Evolutionary conservation across 2,888 invertebrate genomes (phyloP), one percentile per base, ranked within the genome.

Genomic region (Cheilosia soror): DNA sequence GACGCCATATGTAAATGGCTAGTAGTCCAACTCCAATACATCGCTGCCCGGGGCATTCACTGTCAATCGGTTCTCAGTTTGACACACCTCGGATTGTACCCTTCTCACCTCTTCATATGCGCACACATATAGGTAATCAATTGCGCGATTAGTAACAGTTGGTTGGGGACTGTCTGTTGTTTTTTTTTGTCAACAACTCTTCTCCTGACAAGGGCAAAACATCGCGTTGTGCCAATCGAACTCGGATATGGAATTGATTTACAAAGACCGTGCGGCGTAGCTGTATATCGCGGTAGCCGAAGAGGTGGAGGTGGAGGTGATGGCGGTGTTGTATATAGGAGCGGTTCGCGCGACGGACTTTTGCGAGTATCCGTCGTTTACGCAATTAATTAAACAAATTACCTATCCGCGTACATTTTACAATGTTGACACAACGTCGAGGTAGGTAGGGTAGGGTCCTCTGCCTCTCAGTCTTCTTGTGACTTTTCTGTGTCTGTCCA

Each of bases 351-450:
- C 55, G 53, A 55, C 60, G 73, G 66, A 57, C 80, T 75, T 60
- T 37, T 51, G 66, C 69, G 37, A 75, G 53, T 49, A 63, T 73
- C 72, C 79, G 62, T 88, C 86, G 85, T 81, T 88, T 88, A 88
- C 88, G 88, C 88, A 88, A 88, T 88, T 88, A 88, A 88, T 88
- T 88, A 88, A 88, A 87, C 88, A 88, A 88, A 88, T 88, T 88
- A 88, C 87, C 88, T 53, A 78, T 77, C 75, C 49, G 60, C 71
- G 44, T 63, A 68, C 71, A 72, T 81, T 76, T 51, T 63, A 62
- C 85, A 81, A 76, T 71, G 76, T 72, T 77, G 81, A 76, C 75
- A 85, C 60, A 72, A 63, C 62, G 47, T 60, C 25, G 57, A 68
- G 47, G 73, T 66, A 62, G 68, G 62, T 75, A 62, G 73, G 58